Percentiles rank a stretch among this genome's conserved stretches.
phyloP scores from a whole-genome alignment of 2,797 vertebrate genomes.

The Craterocephalus amniculus region DNA sequence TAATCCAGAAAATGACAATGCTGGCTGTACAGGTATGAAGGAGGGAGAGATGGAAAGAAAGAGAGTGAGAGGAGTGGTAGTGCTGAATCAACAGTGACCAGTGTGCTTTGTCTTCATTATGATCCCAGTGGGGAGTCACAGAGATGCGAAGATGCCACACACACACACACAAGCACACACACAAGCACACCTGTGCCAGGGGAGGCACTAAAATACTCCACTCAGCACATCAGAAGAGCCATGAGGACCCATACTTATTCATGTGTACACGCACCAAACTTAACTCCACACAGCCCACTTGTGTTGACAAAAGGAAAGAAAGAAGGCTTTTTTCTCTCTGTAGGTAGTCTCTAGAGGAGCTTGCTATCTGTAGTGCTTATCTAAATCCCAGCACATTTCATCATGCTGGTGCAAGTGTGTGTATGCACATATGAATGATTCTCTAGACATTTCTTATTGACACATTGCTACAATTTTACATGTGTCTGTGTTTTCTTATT shows the following conservation, averaged over 20 bases:
- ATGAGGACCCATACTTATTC: slow-evolving; percentile 80
- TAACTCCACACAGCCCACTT: slow-evolving; percentile 18
- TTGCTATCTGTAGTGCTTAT: neutral
- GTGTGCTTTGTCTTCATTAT: slow-evolving; percentile 94
- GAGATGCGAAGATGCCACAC: slow-evolving; percentile 59
- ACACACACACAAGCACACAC: slow-evolving; percentile 35
- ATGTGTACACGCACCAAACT: slow-evolving; percentile 46
- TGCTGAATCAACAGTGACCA: slow-evolving; percentile 95
- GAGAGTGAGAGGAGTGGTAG: slow-evolving; percentile 53
- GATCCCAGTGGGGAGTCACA: slow-evolving; percentile 85
- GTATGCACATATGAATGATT: neutral
- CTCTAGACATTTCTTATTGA: neutral
- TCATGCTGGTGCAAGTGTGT: neutral
- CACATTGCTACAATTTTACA: neutral
- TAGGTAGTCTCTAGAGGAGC: slow-evolving; percentile 17
- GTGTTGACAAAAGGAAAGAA: slow-evolving; percentile 51
- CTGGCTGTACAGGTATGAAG: slow-evolving; percentile 36
- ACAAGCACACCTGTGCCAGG: slow-evolving; percentile 77
- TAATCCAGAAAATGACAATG: slow-evolving; percentile 53
- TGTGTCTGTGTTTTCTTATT: neutral
- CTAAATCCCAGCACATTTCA: slow-evolving; percentile 13
- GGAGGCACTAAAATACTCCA: slow-evolving; percentile 84
- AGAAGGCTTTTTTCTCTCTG: slow-evolving; percentile 8
- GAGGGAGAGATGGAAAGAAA: slow-evolving; percentile 20
- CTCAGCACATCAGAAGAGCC: slow-evolving; percentile 92